Evolutionary conservation across 92 coral and sea anemone species (phyloP), one percentile per base, ranked within the genome.

Genomic region (Diadumene lineata): DNA sequence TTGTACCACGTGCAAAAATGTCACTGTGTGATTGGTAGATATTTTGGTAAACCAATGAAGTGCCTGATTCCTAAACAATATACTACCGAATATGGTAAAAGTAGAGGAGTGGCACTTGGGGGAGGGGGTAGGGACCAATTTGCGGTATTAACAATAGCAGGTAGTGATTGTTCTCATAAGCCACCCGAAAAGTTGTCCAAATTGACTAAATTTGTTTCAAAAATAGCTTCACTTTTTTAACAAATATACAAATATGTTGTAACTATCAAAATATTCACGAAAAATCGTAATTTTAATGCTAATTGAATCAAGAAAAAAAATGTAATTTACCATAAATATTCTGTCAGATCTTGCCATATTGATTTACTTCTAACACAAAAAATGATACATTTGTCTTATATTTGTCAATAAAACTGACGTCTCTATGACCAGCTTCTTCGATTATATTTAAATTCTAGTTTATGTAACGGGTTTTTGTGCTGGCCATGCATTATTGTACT

Each of bases 11-110:
- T 87, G 92, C 67, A 57, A 32, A 1, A 0, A 2, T 55, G 38
- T 22, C 77, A 50, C 53, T 27, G 33, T 79, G 64, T 87, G 88
- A 87, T 87, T 87, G 92, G 92, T 72, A 15, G 43, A 28, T 65
- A 44, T 22, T 38, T 63, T 0, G 60, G 66, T 10, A 33, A 81
- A 60, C 78, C 81, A 82, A 82, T 77, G 63, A 43, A 66, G 43
- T 30, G 67, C 69, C 31, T 31, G 33, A 44, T 48, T 19, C 22
- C 17, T 30, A 53, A 70, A 66, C 74, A 65, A 57, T 56, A 26
- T 63, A 9, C 55, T 13, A 28, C 43, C 30, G 10, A 43, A 53
- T 60, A 76, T 65, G 66, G 51, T 55, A 34, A 24, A 38, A 53
- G 56, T 16, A 18, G 70, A 51, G 74, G 75, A 61, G 74, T 31